Percentiles rank a stretch among this genome's conserved stretches.
Conservation (phyloP, 2,888 invertebrate genomes). For the Trachelus stipa region DNA sequence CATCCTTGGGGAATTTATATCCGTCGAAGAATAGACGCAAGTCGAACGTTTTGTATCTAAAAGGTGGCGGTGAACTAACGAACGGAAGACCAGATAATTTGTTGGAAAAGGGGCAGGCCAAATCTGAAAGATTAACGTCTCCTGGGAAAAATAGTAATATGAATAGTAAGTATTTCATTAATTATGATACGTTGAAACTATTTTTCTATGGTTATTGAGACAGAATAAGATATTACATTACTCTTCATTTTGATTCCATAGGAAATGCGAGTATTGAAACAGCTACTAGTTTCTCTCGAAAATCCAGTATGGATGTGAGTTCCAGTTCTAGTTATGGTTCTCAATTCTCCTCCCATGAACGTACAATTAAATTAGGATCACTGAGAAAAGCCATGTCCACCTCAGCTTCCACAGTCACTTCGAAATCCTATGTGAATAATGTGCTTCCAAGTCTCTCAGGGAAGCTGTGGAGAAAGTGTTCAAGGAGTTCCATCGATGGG, state of each 20-base stretch:
- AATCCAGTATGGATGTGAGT: not conserved
- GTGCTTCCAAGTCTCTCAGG: not conserved
- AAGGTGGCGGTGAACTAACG: not conserved
- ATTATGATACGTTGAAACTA: not conserved
- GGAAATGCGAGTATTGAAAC: not conserved
- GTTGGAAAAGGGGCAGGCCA: not conserved
- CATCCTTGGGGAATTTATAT: not conserved
- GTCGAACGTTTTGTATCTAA: not conserved
- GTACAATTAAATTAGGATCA: not conserved
- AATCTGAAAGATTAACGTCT: not conserved
- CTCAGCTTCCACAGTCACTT: not conserved
- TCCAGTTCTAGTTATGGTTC: not conserved
- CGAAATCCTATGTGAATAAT: not conserved
- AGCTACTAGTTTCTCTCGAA: not conserved
- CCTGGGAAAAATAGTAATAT: not conserved
- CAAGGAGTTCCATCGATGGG: not conserved
- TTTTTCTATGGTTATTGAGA: not conserved
- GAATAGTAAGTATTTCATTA: not conserved
- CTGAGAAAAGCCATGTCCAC: not conserved
- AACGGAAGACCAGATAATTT: not conserved
- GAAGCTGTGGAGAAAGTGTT: not conserved
- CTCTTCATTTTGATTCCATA: not conserved
- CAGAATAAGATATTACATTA: not conserved
- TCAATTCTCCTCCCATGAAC: not conserved
- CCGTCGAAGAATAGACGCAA: not conserved